Percentiles rank a stretch among this genome's conserved stretches.
Evolutionary conservation across 2,113 vertebrate genomes (phyloP).

Genomic region (Xenotilapia flavipinnis): DNA sequence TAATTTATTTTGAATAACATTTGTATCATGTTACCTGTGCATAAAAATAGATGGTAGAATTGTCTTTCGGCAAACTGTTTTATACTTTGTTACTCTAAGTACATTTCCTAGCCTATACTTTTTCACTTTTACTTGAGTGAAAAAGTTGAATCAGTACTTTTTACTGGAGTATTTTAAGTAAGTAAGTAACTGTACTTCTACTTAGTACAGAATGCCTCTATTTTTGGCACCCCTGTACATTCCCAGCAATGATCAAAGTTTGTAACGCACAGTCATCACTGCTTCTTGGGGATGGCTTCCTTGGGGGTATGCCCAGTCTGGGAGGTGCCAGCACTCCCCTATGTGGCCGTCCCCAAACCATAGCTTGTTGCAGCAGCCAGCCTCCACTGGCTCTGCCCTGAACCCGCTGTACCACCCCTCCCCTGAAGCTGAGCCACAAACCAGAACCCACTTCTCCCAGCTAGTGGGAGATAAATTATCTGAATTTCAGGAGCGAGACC

Average conservation of each 20-base stretch:
- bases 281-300: background rate
- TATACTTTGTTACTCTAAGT: no score
- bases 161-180: background rate
- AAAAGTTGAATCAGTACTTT: background rate
- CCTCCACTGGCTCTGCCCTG: background rate
- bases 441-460: background rate
- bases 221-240: background rate
- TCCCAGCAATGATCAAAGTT: background rate
- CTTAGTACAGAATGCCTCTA: background rate
- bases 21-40: no score
- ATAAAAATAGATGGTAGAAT: no score
- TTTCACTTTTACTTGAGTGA: background rate
- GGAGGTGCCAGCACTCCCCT: background rate
- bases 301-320: background rate
- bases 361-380: background rate
- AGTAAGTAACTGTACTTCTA: background rate
- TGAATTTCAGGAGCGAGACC: background rate
- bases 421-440: background rate
- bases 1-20: no score
- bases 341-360: background rate
- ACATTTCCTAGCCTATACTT: background rate
- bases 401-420: background rate
- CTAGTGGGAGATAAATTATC: background rate
- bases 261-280: accelerated
- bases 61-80: no score